Evolutionary conservation across 2,113 vertebrate species (phyloP), one percentile per base, ranked within the genome.

Genomic region (Chloroceryle aenea): DNA sequence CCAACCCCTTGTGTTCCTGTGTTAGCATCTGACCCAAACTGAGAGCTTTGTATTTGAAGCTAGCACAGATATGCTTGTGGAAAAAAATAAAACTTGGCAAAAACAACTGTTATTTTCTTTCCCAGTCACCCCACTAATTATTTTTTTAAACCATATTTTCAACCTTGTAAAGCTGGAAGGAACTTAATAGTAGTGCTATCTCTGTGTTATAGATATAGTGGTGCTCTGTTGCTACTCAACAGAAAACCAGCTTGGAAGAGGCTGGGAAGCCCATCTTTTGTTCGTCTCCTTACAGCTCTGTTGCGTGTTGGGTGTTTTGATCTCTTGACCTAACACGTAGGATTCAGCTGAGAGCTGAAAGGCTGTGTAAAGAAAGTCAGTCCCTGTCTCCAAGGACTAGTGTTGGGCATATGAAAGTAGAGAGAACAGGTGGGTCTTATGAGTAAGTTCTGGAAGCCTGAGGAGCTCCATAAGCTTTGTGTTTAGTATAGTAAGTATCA

Each of bases 321-420:
- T 53, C n/a, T 72, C 61, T 68, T 2, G 0, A 32, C 53, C 1
- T 29, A 62, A 29, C 6, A 4, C 0, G 1, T 3, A 56, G 56
- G 6, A 63, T 59, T 86, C 77, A 71, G 32, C n/a, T 45, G 74
- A 68, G 53, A 87, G 50, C 21, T 34, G 19, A 26, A 88, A 36
- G 4, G 59, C 29, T 59, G 3, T 12, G 7, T 9, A 38, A 67
- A 50, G 34, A 61, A 72, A 29, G 36, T 72, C 27, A 29, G 36
- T 64, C 27, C 25, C n/a, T 69, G 14, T 29, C 58, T 93, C n/a
- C 26, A 58, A 58, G 36, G 22, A 22, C 19, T 50, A 47, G 10
- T 2, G 0, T 73, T 72, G 72, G 36, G 11, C 3, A 0, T 42
- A 25, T 12, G 18, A 76, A 79, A 78, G 34, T 38, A 26, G 48